Evolutionary conservation across 30 jellyfish, hydroid and myxozoan genomes (phyloP), one percentile per base, ranked within the genome.

Genomic region (Rhopilema esculentum): DNA sequence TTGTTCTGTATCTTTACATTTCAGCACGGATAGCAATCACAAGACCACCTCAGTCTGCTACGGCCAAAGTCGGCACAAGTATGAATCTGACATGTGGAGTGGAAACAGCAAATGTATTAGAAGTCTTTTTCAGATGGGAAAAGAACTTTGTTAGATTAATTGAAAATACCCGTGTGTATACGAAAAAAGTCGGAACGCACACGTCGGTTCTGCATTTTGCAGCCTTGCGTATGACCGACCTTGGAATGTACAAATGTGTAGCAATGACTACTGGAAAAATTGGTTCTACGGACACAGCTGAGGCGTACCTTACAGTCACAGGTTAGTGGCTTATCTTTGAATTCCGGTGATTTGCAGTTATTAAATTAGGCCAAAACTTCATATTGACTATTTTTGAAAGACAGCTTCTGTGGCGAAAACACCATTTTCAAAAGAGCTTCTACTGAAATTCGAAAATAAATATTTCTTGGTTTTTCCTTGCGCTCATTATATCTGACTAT

Each of bases 41-140:
- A 15, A 71, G 75, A 28, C 93, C 97, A 26, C 97, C 94, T 6
- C 84, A 33, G n/a, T 30, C 91, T 28, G 70, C 27, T 73, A 62
- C 76, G 22, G 87, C 91, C 68, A 84, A 74, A 75, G 88, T 69
- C 0, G 97, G 94, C 17, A 77, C 82, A 25, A 66, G 53, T 74
- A 72, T 84, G 21, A 91, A 86, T 29, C 20, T 91, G 21, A 64
- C 94, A 29, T 91, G 97, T 50, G 94, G 97, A 6, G 93, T 91
- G 0, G 87, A 79, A 79, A 91, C 92, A 21, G 89, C 94, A 29
- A 31, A 80, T 57, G 92, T 64, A 0, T 62, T 91, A 19, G 97
- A 91, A 64, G 94, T 91, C 67, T 61, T 67, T 29, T 91, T 91
- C 76, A 84, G 69, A 29, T 91, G 97, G 97, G 40, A 40, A 28